Conservation (phyloP, 2,888 invertebrate genomes). For the Dendrolimus houi region DNA sequence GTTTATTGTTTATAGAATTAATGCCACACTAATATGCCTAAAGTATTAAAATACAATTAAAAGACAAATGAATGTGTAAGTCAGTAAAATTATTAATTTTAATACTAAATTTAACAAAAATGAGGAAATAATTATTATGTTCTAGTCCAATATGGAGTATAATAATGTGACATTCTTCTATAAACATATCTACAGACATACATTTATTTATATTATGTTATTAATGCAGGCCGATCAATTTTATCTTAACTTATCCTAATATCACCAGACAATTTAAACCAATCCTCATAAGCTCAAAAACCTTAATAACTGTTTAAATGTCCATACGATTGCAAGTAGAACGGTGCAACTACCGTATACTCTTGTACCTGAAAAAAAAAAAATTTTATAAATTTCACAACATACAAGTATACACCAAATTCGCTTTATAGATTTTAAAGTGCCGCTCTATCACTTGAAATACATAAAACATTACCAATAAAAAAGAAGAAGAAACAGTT, state of each 20-base stretch:
- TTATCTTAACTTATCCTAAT: conserved; percentile 62
- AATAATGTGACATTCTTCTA: too few species aligned
- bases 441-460: too few species aligned
- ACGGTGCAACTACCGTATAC: conserved; percentile 23
- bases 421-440: too few species aligned
- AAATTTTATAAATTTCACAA: conserved; percentile 1
- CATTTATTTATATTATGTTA: conserved; percentile 11
- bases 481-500: too few species aligned
- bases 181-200: conserved; percentile 12
- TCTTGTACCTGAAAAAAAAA: conserved; percentile 50
- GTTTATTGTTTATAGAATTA: conserved; percentile 9
- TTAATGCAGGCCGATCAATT: conserved; percentile 28
- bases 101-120: too few species aligned
- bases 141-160: too few species aligned
- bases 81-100: too few species aligned
- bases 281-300: conserved; percentile 64
- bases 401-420: too few species aligned
- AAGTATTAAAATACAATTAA: not conserved
- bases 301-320: conserved; percentile 43
- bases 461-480: too few species aligned
- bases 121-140: too few species aligned
- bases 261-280: conserved; percentile 53
- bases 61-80: too few species aligned
- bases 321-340: conserved; percentile 35
- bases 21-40: not conserved